A percentile compares a stretch with the other conserved stretches of the same genome.
Evolutionary conservation across 2,113 vertebrate genomes (phyloP).

Genomic region (Scytalopus superciliaris): DNA sequence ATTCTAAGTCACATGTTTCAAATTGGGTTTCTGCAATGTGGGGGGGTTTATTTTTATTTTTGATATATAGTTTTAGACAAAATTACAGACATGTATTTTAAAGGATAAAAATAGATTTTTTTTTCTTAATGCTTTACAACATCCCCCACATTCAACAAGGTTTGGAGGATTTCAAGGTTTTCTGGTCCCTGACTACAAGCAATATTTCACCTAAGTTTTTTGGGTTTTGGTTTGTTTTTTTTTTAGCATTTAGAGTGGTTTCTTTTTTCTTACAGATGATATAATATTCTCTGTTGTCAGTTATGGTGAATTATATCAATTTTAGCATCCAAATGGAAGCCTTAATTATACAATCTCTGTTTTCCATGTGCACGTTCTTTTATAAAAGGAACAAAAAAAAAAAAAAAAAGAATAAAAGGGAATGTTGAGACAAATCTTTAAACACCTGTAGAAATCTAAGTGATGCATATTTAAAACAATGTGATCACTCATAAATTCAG

Average conservation of each 20-base stretch:
- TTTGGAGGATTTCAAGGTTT: not conserved
- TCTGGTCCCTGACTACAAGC: not conserved
- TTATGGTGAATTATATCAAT: constrained; percentile 34
- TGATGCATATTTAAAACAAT: constrained; percentile 69
- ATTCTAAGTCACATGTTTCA: not conserved
- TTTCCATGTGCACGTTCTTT: not conserved
- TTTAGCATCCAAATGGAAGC: constrained; percentile 38
- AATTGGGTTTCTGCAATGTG: not conserved
- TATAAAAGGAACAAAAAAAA: not conserved
- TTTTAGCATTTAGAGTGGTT: not conserved
- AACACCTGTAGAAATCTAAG: constrained; percentile 71
- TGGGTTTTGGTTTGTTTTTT: not conserved
- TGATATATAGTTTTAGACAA: not conserved
- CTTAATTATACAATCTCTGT: constrained; percentile 41
- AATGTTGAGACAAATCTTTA: constrained; percentile 4
- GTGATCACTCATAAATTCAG: constrained; percentile 57
- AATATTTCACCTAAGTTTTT: not conserved
- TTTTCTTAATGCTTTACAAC: not conserved
- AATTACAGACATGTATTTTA: not conserved
- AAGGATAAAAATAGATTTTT: not conserved
- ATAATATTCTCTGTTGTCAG: constrained; percentile 21
- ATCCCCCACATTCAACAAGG: not conserved
- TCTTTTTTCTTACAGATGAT: not conserved
- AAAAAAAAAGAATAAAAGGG: not conserved
- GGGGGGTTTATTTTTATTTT: not conserved